Percentiles rank a stretch among this genome's conserved stretches.
Conservation (phyloP, 2,113 vertebrate genomes). For the Nibea coibor region DNA sequence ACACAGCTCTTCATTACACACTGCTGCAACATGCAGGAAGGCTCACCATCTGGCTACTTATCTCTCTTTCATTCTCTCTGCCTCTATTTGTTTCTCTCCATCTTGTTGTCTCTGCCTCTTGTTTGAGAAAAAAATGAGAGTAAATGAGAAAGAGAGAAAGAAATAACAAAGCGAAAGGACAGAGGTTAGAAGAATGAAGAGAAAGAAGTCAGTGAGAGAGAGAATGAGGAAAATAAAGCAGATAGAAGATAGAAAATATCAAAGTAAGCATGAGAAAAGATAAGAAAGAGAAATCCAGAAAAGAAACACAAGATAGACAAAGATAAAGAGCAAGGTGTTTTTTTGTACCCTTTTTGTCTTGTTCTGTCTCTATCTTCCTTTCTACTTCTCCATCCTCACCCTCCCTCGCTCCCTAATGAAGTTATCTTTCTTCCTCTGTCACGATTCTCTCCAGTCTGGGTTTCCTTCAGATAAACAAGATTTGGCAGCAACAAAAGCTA, state of each 20-base stretch:
- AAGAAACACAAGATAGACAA: background rate
- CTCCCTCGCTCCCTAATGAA: constrained; percentile 54
- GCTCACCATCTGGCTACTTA: constrained; percentile 55
- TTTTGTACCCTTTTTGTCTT: constrained; percentile 2
- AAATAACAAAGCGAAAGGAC: background rate
- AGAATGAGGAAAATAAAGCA: background rate
- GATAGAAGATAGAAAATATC: background rate
- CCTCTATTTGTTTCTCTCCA: constrained; percentile 31
- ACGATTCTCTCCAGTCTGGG: constrained; percentile 22
- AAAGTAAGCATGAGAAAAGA: constrained; percentile 3
- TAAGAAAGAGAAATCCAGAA: background rate
- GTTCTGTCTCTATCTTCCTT: constrained; percentile 20
- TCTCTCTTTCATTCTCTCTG: constrained; percentile 32
- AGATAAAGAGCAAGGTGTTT: constrained; percentile 15
- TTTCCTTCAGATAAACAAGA: constrained; percentile 57
- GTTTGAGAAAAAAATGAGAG: constrained; percentile 45
- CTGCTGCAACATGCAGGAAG: constrained; percentile 36
- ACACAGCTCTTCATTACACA: constrained; percentile 49
- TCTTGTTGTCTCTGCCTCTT: constrained; percentile 35
- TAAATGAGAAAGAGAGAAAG: constrained; percentile 31
- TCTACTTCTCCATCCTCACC: constrained; percentile 10
- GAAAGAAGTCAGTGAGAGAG: background rate
- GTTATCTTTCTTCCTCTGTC: constrained; percentile 62
- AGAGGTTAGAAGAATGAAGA: background rate
- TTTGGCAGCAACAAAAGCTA: constrained; percentile 38